A percentile compares a stretch with the other conserved stretches of the same genome.
Evolutionary conservation across 2,113 vertebrate genomes (phyloP).

Genomic region (Penelope pileata): DNA sequence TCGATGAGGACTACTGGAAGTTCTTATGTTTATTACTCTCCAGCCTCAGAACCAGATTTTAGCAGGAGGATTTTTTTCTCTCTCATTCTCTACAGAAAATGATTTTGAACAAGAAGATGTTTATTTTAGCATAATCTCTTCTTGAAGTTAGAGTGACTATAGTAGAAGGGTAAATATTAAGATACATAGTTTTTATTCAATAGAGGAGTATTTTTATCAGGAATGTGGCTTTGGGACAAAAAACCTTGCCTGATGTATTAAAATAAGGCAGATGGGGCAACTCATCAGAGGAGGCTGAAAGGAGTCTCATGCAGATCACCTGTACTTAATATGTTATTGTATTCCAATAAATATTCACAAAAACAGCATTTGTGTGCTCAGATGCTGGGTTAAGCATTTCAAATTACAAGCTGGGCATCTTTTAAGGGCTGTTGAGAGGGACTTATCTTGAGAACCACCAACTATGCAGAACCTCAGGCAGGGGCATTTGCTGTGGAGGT

Average conservation of each 20-base stretch:
- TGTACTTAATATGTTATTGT: not conserved
- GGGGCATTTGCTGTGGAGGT: not conserved
- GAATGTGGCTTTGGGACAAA: not conserved
- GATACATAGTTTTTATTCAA: not conserved
- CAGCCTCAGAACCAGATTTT: not conserved
- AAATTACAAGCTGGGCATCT: not conserved
- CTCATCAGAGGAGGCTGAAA: not conserved
- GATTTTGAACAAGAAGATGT: not conserved
- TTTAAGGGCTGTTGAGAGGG: not conserved
- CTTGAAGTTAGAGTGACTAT: not conserved
- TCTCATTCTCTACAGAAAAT: not conserved
- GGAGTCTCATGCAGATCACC: not conserved
- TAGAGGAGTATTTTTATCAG: not conserved
- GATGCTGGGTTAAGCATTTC: not conserved
- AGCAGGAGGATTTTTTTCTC: accelerated
- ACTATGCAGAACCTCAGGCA: not conserved
- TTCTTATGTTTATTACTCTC: not conserved
- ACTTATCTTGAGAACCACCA: not conserved
- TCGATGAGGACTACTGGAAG: not conserved
- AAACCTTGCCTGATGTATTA: not conserved
- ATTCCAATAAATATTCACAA: not conserved
- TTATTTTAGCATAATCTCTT: not conserved
- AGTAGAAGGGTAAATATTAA: not conserved
- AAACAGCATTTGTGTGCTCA: not conserved
- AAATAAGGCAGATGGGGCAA: not conserved